Evolutionary conservation across 2,888 invertebrate species (phyloP), one percentile per base, ranked within the genome.

Genomic region (Callinectes sapidus): DNA sequence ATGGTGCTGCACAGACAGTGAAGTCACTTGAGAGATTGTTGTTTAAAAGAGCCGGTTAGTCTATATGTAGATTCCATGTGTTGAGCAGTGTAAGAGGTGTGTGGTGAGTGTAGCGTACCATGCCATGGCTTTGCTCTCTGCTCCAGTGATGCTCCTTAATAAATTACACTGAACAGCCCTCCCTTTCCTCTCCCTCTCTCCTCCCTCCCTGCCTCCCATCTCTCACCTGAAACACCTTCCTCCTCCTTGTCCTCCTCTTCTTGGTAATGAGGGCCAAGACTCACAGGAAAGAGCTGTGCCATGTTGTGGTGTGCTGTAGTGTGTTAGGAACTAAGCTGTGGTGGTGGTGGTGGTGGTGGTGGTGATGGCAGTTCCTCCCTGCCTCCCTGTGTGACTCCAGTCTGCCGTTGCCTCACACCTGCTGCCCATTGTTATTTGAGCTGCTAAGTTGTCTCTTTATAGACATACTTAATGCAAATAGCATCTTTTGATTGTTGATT

Each of bases 171-270:
- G 5, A 39, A 39, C 39, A n/a, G n/a, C n/a, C n/a, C n/a, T 3
- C 10, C 42, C 23, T 39, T 42, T n/a, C n/a, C 86, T n/a, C 86
- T 86, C 39, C 55, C 54, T 54, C 85, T n/a, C 87, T 8, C 87
- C 10, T 85, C 87, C n/a, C 87, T 61, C 48, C 55, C 54, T 87
- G 61, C n/a, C 42, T 91, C 66, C 18, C 35, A 48, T 87, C 66
- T 91, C 87, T 66, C 91, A 39, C 61, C 55, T 28, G 61, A 42
- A 48, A 54, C 61, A n/a, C 48, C 66, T 18, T 39, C 54, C 54
- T 87, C 55, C n/a, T 32, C 35, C 18, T 61, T 42, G 16, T 39
- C 54, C 54, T 87, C 55, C n/a, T 32, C 35, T 32, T 61, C 28
- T 6, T 28, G 10, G 6, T 39, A 39, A 10, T 88, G 18, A 61